Conservation (phyloP, 2,888 invertebrate genomes). For the Strigamia crassipes region DNA sequence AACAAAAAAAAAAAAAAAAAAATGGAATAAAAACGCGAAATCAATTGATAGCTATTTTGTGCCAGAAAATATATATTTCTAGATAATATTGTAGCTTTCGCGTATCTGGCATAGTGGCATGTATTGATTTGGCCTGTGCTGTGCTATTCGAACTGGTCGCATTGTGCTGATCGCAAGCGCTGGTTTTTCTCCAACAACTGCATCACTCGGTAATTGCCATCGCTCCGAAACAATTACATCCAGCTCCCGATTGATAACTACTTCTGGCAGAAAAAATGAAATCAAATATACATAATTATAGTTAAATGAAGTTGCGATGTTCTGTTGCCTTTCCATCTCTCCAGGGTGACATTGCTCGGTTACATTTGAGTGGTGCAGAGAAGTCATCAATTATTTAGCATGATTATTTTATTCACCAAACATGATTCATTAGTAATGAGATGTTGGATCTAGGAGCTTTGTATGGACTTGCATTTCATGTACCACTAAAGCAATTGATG, state of each 20-base stretch:
- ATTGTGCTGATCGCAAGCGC: constrained; percentile 15
- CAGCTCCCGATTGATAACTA: too few species aligned
- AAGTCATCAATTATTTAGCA: constrained; percentile 16
- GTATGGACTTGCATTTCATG: neutral
- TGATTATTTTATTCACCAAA: constrained; percentile 19
- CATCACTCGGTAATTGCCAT: neutral
- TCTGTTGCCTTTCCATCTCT: neutral
- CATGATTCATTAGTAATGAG: constrained; percentile 32
- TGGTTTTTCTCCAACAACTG: neutral
- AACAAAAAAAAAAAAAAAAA: neutral
- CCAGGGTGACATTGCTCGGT: constrained; percentile 9
- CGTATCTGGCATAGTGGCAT: constrained; percentile 30
- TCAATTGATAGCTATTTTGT: neutral
- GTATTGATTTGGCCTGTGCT: constrained; percentile 12
- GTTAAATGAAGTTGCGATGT: neutral
- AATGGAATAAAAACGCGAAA: neutral
- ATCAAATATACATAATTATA: neutral
- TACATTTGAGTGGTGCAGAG: constrained; percentile 37
- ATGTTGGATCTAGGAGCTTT: constrained; percentile 21
- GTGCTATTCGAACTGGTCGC: constrained; percentile 1
- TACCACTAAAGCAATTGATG: constrained; percentile 24
- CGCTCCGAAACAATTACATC: neutral
- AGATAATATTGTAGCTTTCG: constrained; percentile 25
- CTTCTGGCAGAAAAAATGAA: neutral
- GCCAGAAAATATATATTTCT: neutral